These are phyloP conservation scores for Cyclophora punctaria DNA, from an alignment of 2,888 invertebrate species.

Conservation along the genomic window DNA sequence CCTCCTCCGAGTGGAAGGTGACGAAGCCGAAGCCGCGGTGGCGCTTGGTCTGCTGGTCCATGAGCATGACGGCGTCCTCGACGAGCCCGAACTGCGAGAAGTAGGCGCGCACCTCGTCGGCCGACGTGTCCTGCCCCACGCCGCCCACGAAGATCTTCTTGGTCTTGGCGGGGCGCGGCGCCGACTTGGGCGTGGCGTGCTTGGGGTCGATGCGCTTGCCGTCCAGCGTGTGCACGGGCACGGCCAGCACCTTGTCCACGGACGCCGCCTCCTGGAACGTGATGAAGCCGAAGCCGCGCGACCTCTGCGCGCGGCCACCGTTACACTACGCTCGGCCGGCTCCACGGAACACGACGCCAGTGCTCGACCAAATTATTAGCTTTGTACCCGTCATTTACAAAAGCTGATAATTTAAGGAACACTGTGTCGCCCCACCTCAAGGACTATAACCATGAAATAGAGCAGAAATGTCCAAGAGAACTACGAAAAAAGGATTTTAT, in stretches of 20 bases:
- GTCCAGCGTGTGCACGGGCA: constrained; percentile 92
- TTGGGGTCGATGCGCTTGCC: constrained; percentile 96
- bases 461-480: too few species aligned
- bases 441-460: too few species aligned
- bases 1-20: constrained; percentile 93
- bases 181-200: constrained; percentile 93
- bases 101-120: constrained; percentile 92
- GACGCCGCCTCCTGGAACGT: constrained; percentile 93
- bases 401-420: too few species aligned
- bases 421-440: too few species aligned
- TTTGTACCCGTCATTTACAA: too few species aligned
- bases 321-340: constrained; percentile 2
- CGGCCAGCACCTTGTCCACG: constrained; percentile 92
- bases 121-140: constrained; percentile 92
- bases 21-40: constrained; percentile 94
- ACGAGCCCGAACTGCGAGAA: constrained; percentile 93
- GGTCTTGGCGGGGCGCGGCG: constrained; percentile 90
- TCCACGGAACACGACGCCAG: neutral
- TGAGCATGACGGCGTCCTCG: constrained; percentile 93
- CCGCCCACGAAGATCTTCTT: constrained; percentile 96
- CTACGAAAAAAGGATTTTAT: too few species aligned
- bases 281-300: constrained; percentile 95
- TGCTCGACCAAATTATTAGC: too few species aligned
- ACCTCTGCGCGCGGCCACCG: constrained; percentile 82
- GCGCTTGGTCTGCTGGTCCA: constrained; percentile 95